Evolutionary conservation across 1,140 invertebrate genomes (phyloP).

Genomic region (Drosophila nigromelanica): DNA sequence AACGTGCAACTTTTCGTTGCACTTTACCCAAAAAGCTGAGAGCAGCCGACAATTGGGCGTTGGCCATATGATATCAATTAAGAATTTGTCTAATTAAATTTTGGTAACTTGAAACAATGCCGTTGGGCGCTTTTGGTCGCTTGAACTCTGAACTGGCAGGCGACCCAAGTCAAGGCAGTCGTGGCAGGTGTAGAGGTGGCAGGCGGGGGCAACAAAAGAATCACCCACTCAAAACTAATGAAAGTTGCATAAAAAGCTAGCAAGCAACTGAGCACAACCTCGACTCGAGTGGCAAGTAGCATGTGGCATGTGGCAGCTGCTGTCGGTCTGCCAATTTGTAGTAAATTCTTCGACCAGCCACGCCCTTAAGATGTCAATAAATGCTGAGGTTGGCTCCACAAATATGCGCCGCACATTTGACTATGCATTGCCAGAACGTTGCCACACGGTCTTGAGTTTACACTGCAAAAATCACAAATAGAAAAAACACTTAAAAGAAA

Average conservation of each 20-base stretch:
- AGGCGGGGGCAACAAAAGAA: constrained; percentile 35
- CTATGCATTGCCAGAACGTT: constrained; percentile 38
- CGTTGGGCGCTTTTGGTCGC: constrained; percentile 59
- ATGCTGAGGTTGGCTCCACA: constrained; percentile 48
- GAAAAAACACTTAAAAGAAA: background rate
- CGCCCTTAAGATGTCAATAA: constrained; percentile 77
- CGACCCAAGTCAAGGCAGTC: background rate
- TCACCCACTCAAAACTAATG: constrained; percentile 63
- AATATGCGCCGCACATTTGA: constrained; percentile 61
- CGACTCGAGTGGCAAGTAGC: constrained; percentile 38
- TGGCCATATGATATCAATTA: constrained; percentile 82
- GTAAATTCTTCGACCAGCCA: constrained; percentile 71
- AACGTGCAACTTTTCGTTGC: constrained; percentile 59
- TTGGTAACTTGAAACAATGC: constrained; percentile 76
- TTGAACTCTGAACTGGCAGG: constrained; percentile 56
- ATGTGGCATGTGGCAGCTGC: constrained; percentile 35
- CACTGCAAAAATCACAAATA: constrained; percentile 4
- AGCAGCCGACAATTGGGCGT: constrained; percentile 50
- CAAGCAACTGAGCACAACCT: constrained; percentile 29
- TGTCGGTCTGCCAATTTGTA: constrained; percentile 70
- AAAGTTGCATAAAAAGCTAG: constrained; percentile 50
- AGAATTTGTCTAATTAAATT: constrained; percentile 82
- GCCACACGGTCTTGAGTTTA: constrained; percentile 42
- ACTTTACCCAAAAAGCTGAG: constrained; percentile 32
- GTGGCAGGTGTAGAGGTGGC: background rate